Evolutionary conservation across 2,888 invertebrate species (phyloP), one percentile per base, ranked within the genome.

Genomic region (Parnassius apollo): DNA sequence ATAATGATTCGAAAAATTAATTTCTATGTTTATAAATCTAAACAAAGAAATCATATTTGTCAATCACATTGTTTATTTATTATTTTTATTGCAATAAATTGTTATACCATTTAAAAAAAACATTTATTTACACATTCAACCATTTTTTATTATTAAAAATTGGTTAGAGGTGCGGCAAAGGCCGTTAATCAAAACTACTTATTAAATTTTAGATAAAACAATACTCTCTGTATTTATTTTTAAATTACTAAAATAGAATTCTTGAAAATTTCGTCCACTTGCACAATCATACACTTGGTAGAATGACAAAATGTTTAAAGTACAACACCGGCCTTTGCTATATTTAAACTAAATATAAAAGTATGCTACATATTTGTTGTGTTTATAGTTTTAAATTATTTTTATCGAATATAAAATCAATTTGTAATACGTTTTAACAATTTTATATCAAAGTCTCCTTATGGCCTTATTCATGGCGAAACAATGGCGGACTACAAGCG

Each of bases 221-320:
- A 12, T 11, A 44, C 12, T 54, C 44, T 50, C 61, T 56, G 45
- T 62, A 12, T 55, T 35, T 55, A 35, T 42, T 50, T 51, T 58
- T 50, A 48, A 25, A 42, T 54, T 46, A 45, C 51, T 58, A 55
- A 48, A 25, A 42, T 58, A 50, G 42, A 10, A 57, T 56, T 56
- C 51, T 45, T 57, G 44, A 22, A 56, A 64, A 57, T 57, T 48
- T 53, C 64, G 59, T 64, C 64, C 64, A 64, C 22, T 35, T 35
- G 35, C 35, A 35, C 35, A 4, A 35, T 1, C 7, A 1, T 63
- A 59, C 49, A 35, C 9, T 54, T 56, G 48, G 46, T 57, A 45
- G 35, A 55, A 12, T 45, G 45, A 55, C 18, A 57, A n/a, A 50
- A 42, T n/a, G 25, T 45, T 42, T 18, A 59, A 44, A 11, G 18